phyloP scores from a whole-genome alignment of 2,113 vertebrate genomes.

The Notarius quadriscutis region DNA sequence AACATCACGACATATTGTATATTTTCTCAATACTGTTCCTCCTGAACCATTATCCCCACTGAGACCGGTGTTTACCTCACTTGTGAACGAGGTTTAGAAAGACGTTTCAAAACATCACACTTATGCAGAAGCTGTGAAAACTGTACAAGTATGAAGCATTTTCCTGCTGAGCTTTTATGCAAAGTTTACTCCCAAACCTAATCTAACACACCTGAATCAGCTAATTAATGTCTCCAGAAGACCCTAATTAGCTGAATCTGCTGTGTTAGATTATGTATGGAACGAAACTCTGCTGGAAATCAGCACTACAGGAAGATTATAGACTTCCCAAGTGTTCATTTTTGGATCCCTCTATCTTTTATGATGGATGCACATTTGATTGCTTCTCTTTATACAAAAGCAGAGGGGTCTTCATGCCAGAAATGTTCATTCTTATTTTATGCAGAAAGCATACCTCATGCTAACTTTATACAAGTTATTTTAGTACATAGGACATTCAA shows the following conservation, averaged over 20 bases:
- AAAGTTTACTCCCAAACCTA: slow-evolving; percentile 21
- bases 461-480: neutral
- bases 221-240: slow-evolving; percentile 9
- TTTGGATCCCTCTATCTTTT: too few species aligned
- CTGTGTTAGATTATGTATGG: slow-evolving; percentile 16
- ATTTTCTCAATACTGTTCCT: neutral
- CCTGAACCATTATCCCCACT: neutral
- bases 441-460: neutral
- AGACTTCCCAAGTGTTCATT: too few species aligned
- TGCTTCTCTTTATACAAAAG: neutral
- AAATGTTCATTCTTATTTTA: neutral
- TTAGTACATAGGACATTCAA: neutral
- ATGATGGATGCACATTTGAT: slow-evolving; percentile 16
- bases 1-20: neutral
- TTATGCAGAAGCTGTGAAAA: neutral
- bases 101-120: neutral
- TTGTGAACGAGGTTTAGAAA: neutral
- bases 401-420: neutral
- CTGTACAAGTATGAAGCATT: neutral
- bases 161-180: slow-evolving; percentile 9
- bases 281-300: slow-evolving; percentile 18
- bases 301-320: neutral
- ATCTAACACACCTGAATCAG: slow-evolving; percentile 20
- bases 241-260: slow-evolving; percentile 4
- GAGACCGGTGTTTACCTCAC: neutral